Conservation (phyloP, 2,888 invertebrate species). For the Tinea pellionella region DNA sequence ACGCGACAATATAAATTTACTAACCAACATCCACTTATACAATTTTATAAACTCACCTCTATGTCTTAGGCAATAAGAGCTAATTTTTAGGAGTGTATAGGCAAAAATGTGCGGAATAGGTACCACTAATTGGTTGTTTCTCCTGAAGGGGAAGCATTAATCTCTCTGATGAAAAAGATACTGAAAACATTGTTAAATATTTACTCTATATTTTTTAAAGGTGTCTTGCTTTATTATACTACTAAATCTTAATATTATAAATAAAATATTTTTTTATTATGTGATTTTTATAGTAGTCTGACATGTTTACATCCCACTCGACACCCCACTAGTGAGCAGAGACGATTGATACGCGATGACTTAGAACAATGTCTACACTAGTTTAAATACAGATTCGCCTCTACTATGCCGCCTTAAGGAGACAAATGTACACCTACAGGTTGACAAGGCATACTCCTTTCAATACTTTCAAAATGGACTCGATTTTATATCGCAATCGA, state of each 20-base stretch:
- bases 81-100: background rate
- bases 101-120: background rate
- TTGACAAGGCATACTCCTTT: no score
- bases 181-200: conserved; percentile 10
- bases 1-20: conserved; percentile 13
- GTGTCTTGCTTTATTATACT: background rate
- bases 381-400: no score
- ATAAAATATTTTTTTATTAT: background rate
- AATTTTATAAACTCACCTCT: background rate
- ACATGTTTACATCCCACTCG: no score
- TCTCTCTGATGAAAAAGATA: conserved; percentile 11
- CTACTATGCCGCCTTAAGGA: no score
- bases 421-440: no score
- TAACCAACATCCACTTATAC: background rate
- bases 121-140: conserved; percentile 9
- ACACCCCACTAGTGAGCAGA: no score
- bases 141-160: conserved; percentile 6
- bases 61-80: background rate
- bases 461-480: no score
- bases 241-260: background rate
- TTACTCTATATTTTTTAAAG: background rate
- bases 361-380: no score
- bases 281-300: no score
- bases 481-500: no score
- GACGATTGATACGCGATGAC: no score